Base-by-base conservation (phyloP, 2,797 vertebrate species). In the Holocentrus rufus region DNA sequence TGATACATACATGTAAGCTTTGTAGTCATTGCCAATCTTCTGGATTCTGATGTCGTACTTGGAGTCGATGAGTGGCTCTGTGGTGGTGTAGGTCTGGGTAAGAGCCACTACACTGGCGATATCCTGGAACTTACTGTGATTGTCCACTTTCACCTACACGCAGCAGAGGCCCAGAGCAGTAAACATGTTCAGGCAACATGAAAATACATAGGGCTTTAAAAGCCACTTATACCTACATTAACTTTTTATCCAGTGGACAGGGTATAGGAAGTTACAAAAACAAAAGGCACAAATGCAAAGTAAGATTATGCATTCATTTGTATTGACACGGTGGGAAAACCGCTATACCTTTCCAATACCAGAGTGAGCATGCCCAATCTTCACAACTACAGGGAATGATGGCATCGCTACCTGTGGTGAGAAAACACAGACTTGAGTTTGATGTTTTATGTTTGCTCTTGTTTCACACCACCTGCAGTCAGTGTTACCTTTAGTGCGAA, bases 1-100 rank as follows among this genome's bases (percentile, higher is more conserved):
- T 31, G 17, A 23, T 58, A 81, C 97, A 84, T 89, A 99, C 97
- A 99, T 98, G 94, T 99, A 99, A 57, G 96, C 97, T 88, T 99
- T 99, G 94, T 99, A 99, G 93, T 98, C 96, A 55, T 52, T 93
- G 86, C 96, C 98, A 62, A 99, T 99, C 93, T 99, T 99, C 95
- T 99, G 98, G 90, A 99, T 98, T 90, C 96, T 94, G 91, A 99
- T 96, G 90, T 99, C 98, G 25, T 99, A 99, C 87, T 99, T 99
- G 88, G 97, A 96, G 59, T 99, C 98, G 65, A 99, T 93, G 88
- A 96, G 98, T 59, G 98, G 97, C 72, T 99, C 98, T 9, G 96
- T 96, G 63, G 97, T 99, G 80, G 96, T 96, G 85, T 99, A 99
- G 18, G 98, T 98, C 92, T 99, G 97, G 39, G 98, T 97, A 72